Evolutionary conservation across 2,113 vertebrate genomes (phyloP).

Genomic region (Egretta garzetta): DNA sequence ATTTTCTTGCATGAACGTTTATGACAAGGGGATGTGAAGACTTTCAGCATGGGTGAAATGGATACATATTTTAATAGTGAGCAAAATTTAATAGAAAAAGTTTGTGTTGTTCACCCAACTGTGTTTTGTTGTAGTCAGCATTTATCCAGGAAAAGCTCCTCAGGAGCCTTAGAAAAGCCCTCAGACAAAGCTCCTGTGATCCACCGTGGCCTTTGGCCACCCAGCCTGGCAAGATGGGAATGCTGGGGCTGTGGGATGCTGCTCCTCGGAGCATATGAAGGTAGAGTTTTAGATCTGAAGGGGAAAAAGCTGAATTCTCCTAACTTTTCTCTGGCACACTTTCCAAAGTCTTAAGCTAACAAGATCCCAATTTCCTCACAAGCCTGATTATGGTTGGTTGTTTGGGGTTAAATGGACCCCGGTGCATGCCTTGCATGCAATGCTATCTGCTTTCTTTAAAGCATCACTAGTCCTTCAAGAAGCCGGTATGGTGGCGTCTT

Average conservation of each 20-base stretch:
- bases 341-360: not conserved
- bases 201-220: not conserved
- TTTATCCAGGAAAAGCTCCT: not conserved
- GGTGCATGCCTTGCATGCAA: not conserved
- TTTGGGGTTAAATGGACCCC: not conserved
- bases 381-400: not conserved
- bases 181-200: not conserved
- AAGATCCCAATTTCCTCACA: not conserved
- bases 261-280: not conserved
- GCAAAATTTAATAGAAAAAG: constrained; percentile 13
- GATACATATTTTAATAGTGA: constrained; percentile 46
- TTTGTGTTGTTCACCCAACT: not conserved
- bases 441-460: not conserved
- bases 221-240: not conserved
- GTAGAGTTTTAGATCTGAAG: not conserved
- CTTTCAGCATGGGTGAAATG: constrained; percentile 21
- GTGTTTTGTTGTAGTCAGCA: not conserved
- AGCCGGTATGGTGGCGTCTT: not conserved
- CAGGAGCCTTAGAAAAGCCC: not conserved
- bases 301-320: not conserved
- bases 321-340: not conserved
- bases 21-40: not conserved
- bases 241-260: not conserved
- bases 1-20: constrained; percentile 47
- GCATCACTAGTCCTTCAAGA: not conserved